phyloP scores from a whole-genome alignment of 2,888 invertebrate species.

The Sphaerophoria rueppellii region DNA sequence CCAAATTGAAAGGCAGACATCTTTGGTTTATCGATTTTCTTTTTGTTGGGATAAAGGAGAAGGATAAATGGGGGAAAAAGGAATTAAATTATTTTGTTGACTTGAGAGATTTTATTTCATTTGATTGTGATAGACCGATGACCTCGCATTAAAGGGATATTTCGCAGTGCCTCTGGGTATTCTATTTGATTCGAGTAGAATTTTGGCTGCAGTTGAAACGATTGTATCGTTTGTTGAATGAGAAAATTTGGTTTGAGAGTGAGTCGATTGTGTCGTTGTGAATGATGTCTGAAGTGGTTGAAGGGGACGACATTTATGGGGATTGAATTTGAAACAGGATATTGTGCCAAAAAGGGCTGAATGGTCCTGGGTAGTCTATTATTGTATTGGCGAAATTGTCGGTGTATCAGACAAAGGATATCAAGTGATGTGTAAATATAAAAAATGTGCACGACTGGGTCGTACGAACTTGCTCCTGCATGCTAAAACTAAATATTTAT shows the following conservation, averaged over 20 bases:
- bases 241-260: not conserved
- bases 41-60: not conserved
- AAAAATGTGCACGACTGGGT: too few relatives aligned
- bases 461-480: too few relatives aligned
- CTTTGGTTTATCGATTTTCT: not conserved
- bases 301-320: conserved; percentile 11
- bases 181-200: not conserved
- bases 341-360: too few relatives aligned
- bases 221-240: not conserved
- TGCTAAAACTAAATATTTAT: too few relatives aligned
- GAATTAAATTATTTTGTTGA: conserved; percentile 20
- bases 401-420: too few relatives aligned
- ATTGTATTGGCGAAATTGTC: too few relatives aligned
- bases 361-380: too few relatives aligned
- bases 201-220: not conserved
- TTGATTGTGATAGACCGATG: conserved; percentile 33
- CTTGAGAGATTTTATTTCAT: conserved; percentile 34
- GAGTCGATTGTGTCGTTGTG: not conserved
- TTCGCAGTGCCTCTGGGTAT: conserved; percentile 16
- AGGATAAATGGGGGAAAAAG: too few relatives aligned
- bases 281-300: not conserved
- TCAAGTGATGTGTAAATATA: too few relatives aligned
- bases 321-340: too few relatives aligned
- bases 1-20: conserved; percentile 11
- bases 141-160: not conserved